A percentile compares a stretch with the other conserved stretches of the same genome.
phyloP scores from a whole-genome alignment of 2,888 invertebrate genomes.

The Luffia ferchaultella region DNA sequence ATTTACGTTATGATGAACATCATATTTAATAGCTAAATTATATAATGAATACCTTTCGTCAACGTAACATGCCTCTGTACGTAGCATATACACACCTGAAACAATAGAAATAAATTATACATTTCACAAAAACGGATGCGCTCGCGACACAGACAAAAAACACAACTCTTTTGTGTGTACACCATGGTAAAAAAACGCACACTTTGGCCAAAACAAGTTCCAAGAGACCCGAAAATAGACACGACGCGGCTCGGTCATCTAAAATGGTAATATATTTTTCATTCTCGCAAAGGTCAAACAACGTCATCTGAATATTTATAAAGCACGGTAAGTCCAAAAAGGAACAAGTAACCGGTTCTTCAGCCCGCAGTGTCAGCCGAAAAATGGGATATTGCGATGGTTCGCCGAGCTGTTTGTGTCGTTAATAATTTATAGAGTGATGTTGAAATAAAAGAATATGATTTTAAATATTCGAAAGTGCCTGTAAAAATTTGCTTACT shows the following conservation, averaged over 20 bases:
- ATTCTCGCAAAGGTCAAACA: conserved; percentile 1
- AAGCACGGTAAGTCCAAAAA: conserved; percentile 28
- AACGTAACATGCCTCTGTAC: too few species aligned
- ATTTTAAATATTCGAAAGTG: too few species aligned
- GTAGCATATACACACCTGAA: neutral
- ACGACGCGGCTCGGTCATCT: neutral
- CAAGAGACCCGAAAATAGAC: conserved; percentile 2
- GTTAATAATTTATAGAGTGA: too few species aligned
- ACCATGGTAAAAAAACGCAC: neutral
- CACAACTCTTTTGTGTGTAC: too few species aligned
- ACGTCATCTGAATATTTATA: conserved; percentile 34
- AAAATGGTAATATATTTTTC: neutral
- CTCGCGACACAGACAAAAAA: too few species aligned
- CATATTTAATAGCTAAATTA: too few species aligned
- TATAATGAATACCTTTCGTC: too few species aligned
- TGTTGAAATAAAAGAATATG: too few species aligned
- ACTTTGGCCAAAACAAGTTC: neutral
- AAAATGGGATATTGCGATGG: too few species aligned
- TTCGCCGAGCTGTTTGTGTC: too few species aligned
- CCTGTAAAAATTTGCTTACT: too few species aligned
- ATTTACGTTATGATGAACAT: too few species aligned
- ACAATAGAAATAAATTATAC: neutral
- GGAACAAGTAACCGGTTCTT: neutral
- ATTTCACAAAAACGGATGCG: neutral
- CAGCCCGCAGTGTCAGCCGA: neutral